Percentiles rank a stretch among this genome's conserved stretches.
These are phyloP conservation scores for Lota lota DNA, from an alignment of 2,113 vertebrate species.

Conservation along the genomic window DNA sequence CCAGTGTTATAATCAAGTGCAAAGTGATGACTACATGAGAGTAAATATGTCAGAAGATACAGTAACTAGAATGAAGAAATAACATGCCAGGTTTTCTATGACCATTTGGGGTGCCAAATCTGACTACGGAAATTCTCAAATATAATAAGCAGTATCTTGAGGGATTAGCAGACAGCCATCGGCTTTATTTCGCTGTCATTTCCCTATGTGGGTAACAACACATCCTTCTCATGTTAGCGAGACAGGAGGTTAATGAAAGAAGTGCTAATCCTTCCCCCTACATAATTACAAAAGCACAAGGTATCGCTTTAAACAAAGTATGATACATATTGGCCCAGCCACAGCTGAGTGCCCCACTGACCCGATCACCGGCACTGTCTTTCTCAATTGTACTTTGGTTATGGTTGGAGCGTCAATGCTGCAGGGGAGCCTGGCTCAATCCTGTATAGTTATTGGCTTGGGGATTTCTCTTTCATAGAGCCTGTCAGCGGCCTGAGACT, in stretches of 20 bases:
- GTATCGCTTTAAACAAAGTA: conserved; percentile 52
- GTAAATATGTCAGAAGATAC: too few relatives aligned
- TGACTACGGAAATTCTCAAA: conserved; percentile 1
- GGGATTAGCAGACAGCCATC: conserved; percentile 17
- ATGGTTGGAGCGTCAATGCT: too few relatives aligned
- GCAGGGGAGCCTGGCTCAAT: too few relatives aligned
- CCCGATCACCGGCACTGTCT: conserved; percentile 19
- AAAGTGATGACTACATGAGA: too few relatives aligned
- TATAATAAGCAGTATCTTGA: conserved; percentile 21
- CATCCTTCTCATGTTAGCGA: conserved; percentile 21
- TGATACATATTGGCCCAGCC: conserved; percentile 26
- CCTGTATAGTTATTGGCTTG: too few relatives aligned
- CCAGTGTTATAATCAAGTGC: too few relatives aligned
- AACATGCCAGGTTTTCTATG: too few relatives aligned
- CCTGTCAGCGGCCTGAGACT: too few relatives aligned
- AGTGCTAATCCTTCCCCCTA: conserved; percentile 34
- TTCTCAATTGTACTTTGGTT: conserved; percentile 18
- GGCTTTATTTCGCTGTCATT: conserved; percentile 7
- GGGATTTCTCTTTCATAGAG: too few relatives aligned
- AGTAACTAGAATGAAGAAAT: too few relatives aligned
- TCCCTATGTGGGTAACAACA: conserved; percentile 37
- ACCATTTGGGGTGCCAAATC: too few relatives aligned
- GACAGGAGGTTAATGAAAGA: conserved; percentile 50
- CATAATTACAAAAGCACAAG: conserved; percentile 49
- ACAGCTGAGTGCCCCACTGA: conserved; percentile 28